Evolutionary conservation across 2,113 vertebrate species (phyloP).

Genomic region (Notothenia coriiceps): DNA sequence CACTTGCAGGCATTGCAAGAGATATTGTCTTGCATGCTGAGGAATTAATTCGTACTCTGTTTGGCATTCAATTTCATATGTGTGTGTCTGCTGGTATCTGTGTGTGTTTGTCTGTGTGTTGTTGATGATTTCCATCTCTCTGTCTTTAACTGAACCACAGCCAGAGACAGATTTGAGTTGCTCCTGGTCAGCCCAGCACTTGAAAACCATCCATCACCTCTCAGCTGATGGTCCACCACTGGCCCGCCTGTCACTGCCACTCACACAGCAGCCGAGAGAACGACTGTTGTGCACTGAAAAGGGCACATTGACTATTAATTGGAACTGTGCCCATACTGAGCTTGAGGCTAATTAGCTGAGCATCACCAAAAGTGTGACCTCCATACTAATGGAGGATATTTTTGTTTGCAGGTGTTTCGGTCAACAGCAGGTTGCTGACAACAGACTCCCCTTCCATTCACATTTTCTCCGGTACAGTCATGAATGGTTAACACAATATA

Average conservation of each 20-base stretch:
- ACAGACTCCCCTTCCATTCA: not conserved
- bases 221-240: constrained; percentile 53
- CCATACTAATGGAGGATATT: constrained; percentile 60
- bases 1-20: not conserved
- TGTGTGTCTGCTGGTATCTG: not conserved
- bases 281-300: constrained; percentile 64
- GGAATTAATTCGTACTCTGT: not conserved
- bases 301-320: constrained; percentile 72
- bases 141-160: constrained; percentile 16
- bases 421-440: constrained; percentile 46
- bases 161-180: constrained; percentile 49
- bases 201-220: constrained; percentile 70
- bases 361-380: constrained; percentile 67
- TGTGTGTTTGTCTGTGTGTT: constrained; percentile 5
- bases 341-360: constrained; percentile 67
- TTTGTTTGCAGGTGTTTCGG: constrained; percentile 34
- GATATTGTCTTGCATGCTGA: not conserved
- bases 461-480: constrained; percentile 38
- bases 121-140: constrained; percentile 5
- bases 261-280: constrained; percentile 54
- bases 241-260: constrained; percentile 60
- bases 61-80: not conserved
- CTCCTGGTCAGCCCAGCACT: constrained; percentile 42
- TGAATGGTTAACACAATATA: constrained; percentile 47
- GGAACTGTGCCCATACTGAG: constrained; percentile 59